Percentiles rank a stretch among this genome's conserved stretches.
Evolutionary conservation across 2,797 vertebrate genomes (phyloP).

Genomic region (Cossypha polioptera): DNA sequence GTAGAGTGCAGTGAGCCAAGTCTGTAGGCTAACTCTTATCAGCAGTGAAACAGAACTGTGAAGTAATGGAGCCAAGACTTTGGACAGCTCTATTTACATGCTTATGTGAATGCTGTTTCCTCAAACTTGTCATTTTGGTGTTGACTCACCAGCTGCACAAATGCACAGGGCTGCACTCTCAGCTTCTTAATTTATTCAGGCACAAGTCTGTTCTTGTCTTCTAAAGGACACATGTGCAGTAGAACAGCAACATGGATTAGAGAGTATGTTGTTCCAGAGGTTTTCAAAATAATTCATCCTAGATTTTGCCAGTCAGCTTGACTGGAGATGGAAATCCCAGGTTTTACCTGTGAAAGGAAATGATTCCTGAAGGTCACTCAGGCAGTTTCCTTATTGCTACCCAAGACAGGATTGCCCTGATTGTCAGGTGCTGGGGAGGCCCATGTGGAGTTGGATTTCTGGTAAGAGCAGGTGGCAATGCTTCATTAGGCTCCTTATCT

Average conservation of each 20-base stretch:
- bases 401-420: neutral
- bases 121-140: neutral
- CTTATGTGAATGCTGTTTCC: neutral
- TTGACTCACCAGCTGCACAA: neutral
- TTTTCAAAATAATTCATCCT: neutral
- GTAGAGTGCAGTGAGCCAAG: neutral
- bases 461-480: neutral
- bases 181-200: conserved; percentile 2
- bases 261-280: neutral
- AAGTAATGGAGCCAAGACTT: neutral
- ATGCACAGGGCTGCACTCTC: neutral
- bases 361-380: neutral
- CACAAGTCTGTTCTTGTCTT: neutral
- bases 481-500: neutral
- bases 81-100: neutral
- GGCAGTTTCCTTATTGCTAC: neutral
- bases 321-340: neutral
- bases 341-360: neutral
- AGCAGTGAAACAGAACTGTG: neutral
- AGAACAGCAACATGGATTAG: neutral
- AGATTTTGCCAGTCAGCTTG: neutral
- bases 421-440: neutral
- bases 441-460: neutral
- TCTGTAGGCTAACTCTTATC: neutral
- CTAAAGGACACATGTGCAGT: neutral